A percentile compares a stretch with the other conserved stretches of the same genome.
phyloP scores from a whole-genome alignment of 2,113 vertebrate species.

The Eptesicus fuscus region DNA sequence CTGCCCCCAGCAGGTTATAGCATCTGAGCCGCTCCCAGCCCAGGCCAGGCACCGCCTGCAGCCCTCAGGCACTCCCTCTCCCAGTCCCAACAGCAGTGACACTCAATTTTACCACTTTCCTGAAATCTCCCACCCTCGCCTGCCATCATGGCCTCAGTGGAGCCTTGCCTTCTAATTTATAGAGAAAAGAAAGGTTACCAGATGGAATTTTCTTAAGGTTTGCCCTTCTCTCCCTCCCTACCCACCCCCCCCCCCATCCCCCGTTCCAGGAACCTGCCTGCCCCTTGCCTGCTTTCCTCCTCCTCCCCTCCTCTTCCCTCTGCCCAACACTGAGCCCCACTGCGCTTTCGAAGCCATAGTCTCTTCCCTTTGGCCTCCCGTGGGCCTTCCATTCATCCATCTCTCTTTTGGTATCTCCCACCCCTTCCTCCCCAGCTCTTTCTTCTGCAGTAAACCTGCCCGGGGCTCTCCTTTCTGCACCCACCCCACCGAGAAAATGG shows the following conservation, averaged over 20 bases:
- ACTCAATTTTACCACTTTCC: not conserved
- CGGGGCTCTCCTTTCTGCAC: too few species aligned
- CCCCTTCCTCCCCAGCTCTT: not conserved
- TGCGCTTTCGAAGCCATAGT: rapidly evolving
- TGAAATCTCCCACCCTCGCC: not conserved
- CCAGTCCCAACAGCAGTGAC: not conserved
- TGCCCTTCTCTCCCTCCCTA: not conserved
- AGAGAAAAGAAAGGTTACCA: not conserved
- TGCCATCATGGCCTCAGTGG: not conserved
- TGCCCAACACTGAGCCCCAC: not conserved
- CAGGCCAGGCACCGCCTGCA: not conserved
- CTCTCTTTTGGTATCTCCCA: rapidly evolving
- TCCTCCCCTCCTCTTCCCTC: not conserved
- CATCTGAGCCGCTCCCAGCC: rapidly evolving
- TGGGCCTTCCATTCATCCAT: not conserved
- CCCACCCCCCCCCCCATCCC: too few species aligned
- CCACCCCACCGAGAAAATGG: not conserved
- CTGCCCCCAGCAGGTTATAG: not conserved
- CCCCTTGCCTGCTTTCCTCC: not conserved
- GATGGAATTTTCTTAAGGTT: not conserved
- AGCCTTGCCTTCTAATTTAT: not conserved
- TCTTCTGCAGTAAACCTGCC: not conserved
- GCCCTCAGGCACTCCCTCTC: not conserved
- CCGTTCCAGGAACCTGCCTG: not conserved
- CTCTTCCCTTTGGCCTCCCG: not conserved